phyloP scores from a whole-genome alignment of 2,113 vertebrate species.

The Rhabdornis inornatus region DNA sequence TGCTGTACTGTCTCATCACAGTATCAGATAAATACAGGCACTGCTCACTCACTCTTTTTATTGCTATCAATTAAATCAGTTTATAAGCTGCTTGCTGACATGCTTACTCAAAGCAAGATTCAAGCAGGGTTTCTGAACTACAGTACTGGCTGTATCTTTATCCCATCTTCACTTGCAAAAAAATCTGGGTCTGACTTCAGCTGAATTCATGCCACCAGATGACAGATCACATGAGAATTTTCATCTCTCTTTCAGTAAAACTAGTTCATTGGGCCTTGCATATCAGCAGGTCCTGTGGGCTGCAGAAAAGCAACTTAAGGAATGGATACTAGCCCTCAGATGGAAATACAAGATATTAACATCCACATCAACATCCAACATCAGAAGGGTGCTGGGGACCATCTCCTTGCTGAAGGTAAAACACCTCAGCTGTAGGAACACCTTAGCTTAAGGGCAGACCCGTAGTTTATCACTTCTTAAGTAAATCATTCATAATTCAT shows the following conservation, averaged over 20 bases:
- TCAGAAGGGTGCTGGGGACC: neutral
- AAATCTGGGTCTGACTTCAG: neutral
- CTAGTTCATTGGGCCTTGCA: neutral
- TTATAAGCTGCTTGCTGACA: neutral
- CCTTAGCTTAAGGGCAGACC: neutral
- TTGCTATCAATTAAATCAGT: neutral
- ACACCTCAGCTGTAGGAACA: neutral
- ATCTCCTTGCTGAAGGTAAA: neutral
- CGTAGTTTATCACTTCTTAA: slow-evolving; percentile 7
- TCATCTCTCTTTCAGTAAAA: neutral
- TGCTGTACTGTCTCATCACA: neutral
- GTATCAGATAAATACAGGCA: neutral
- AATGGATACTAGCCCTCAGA: neutral
- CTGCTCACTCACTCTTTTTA: neutral
- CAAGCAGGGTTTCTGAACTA: neutral
- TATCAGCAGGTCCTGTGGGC: neutral
- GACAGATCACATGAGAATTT: neutral
- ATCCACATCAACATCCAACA: rapidly evolving
- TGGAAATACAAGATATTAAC: neutral
- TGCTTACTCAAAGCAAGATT: neutral
- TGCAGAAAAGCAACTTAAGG: neutral
- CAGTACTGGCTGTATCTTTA: neutral
- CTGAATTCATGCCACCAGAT: neutral
- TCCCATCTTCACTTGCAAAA: neutral
- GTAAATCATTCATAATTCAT: slow-evolving; percentile 52